phyloP scores from a whole-genome alignment of 2,888 invertebrate species.

The Cordilura impudica region DNA sequence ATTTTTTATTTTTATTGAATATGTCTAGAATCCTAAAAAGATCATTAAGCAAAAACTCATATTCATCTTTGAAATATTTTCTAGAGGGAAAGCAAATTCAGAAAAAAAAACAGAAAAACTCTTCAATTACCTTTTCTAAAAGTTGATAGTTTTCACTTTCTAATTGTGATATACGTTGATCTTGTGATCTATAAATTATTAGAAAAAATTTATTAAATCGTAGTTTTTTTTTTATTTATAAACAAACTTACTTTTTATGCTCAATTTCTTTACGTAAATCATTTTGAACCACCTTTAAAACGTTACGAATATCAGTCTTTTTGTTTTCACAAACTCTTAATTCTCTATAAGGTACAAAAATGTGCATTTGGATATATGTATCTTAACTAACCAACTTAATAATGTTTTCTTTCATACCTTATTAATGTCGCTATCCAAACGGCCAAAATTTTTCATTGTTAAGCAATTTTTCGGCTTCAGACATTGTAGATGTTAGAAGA shows the following conservation, averaged over 20 bases:
- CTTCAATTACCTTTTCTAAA: slow-evolving; percentile 69
- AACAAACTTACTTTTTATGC: slow-evolving; percentile 68
- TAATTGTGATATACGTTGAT: slow-evolving; percentile 71
- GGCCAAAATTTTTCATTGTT: slow-evolving; percentile 81
- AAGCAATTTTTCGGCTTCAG: slow-evolving; percentile 82
- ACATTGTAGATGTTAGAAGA: slow-evolving; percentile 80
- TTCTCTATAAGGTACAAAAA: slow-evolving; percentile 69
- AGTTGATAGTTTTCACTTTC: slow-evolving; percentile 76
- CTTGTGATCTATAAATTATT: slow-evolving; percentile 66
- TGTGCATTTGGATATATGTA: background rate
- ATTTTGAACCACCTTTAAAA: slow-evolving; percentile 76
- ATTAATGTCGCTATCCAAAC: slow-evolving; percentile 83
- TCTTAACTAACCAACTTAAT: no score
- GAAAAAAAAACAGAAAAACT: background rate
- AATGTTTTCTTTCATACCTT: slow-evolving; percentile 80
- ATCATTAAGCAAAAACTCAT: no score
- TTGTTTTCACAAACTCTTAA: slow-evolving; percentile 78
- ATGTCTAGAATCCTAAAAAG: no score
- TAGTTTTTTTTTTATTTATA: background rate
- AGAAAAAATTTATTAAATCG: background rate
- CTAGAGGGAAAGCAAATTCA: no score
- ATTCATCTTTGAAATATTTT: no score
- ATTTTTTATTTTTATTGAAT: no score
- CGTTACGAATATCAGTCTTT: slow-evolving; percentile 76
- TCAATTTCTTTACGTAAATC: slow-evolving; percentile 75